Base-by-base conservation (phyloP, 2,113 vertebrate species). In the Tetrax tetrax region DNA sequence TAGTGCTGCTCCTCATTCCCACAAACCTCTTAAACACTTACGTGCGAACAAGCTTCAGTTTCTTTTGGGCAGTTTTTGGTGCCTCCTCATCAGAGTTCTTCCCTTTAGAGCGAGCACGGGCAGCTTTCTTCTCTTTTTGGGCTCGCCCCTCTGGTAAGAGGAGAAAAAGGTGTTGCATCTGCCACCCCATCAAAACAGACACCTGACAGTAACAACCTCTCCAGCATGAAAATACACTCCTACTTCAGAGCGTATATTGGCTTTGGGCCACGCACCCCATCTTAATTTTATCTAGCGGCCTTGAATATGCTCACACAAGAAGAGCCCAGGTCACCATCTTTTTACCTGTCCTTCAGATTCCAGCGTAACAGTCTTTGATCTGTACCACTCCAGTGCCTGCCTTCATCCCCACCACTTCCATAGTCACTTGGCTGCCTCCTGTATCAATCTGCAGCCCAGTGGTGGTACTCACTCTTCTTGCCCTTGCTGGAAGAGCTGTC, bases 401-500 rank as follows among this genome's bases (percentile, higher is more conserved):
- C 93, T 96, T 93, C 91, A 96, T 89, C 92, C 94, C 96, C 91
- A 93, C 89, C 92, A 96, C 95, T 95, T 93, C 66, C 91, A 95
- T 0, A 91, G 87, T 92, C 78, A 85, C 90, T 51, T 13, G 86
- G 41, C 61, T 90, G 91, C 83, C 85, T 14, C 41, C 89, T 95
- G 88, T 63, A 65, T 64, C 79, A 82, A 79, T 90, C 68, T 95
- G 87, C 50, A 89, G 96, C 96, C 93, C 96, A 87, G 20, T 95
- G 92, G 96, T 80, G 96, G 95, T 95, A 98, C 98, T 97, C 97
- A 99, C 99, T 98, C 98, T 99, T 99, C 98, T 99, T 99, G 94
- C 99, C 99, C 98, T 99, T 99, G 98, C 99, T 99, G 60, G 99
- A 99, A 86, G 99, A 98, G 91, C 99, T 99, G 98, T 99, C 99